A percentile compares a stretch with the other conserved stretches of the same genome.
These are phyloP conservation scores for Drosophila sp. DNA, from an alignment of 1,140 invertebrate genomes.

Conservation along the genomic window DNA sequence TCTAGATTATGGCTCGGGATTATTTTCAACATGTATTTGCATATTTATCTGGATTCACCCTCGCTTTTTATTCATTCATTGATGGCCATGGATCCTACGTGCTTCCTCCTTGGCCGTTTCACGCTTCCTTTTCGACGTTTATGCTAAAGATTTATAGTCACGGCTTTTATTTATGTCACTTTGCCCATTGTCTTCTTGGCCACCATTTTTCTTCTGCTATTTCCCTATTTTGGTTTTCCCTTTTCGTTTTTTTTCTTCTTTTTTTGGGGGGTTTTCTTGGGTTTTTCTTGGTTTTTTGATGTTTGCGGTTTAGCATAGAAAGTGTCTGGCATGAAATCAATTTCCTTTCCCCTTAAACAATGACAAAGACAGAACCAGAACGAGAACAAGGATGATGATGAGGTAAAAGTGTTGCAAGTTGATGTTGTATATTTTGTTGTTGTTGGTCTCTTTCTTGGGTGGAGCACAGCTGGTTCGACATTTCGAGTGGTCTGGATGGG, in stretches of 20 bases:
- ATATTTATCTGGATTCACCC: slow-evolving; percentile 73
- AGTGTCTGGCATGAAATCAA: slow-evolving; percentile 69
- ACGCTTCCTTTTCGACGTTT: slow-evolving; percentile 34
- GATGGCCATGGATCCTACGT: slow-evolving; percentile 31
- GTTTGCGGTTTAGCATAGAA: slow-evolving; percentile 68
- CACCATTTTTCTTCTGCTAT: slow-evolving; percentile 52
- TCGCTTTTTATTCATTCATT: slow-evolving; percentile 25
- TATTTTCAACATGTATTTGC: slow-evolving; percentile 77
- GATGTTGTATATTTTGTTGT: slow-evolving; percentile 24
- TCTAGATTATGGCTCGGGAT: slow-evolving; percentile 44
- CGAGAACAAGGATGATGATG: slow-evolving; percentile 58
- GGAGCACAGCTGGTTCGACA: slow-evolving; percentile 42
- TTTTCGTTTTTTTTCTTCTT: not conserved
- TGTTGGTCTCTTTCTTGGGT: not conserved
- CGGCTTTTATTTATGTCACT: slow-evolving; percentile 80
- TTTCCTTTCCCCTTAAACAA: slow-evolving; percentile 44
- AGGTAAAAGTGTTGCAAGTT: slow-evolving; percentile 77
- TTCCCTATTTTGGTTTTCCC: not conserved
- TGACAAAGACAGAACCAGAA: not conserved
- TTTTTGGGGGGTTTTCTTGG: too few relatives aligned
- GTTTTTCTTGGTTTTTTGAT: not conserved
- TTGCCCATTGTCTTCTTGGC: slow-evolving; percentile 35
- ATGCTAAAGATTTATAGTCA: slow-evolving; percentile 78
- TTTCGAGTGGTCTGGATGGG: not conserved
- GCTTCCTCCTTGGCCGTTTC: slow-evolving; percentile 8